These are phyloP conservation scores for Podarcis raffonei DNA, from an alignment of 2,113 vertebrate species.

Conservation along the genomic window DNA sequence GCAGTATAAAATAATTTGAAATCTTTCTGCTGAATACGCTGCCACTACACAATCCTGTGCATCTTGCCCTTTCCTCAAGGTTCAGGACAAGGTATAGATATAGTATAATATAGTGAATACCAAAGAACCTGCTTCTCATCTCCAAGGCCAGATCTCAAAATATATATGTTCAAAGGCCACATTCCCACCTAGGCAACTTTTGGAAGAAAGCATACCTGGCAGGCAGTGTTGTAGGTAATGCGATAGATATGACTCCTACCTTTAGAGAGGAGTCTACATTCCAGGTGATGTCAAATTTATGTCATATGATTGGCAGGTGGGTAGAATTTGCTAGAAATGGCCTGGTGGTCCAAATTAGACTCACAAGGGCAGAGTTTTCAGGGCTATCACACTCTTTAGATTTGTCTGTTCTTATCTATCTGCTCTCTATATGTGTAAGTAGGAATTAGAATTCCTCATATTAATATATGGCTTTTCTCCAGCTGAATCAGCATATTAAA, in stretches of 20 bases:
- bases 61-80: background rate
- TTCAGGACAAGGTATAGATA: background rate
- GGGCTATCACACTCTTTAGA: background rate
- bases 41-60: background rate
- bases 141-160: background rate
- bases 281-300: no score
- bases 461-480: slow-evolving; percentile 15
- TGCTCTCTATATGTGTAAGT: background rate
- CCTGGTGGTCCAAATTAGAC: no score
- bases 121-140: background rate
- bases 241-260: no score
- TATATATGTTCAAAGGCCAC: background rate
- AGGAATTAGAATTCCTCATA: slow-evolving; percentile 5
- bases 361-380: background rate
- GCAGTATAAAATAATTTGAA: background rate
- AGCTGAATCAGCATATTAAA: slow-evolving; percentile 23
- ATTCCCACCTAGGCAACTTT: no score
- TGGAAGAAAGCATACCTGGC: no score
- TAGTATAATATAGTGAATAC: background rate
- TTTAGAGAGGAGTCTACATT: no score
- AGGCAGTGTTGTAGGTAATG: no score
- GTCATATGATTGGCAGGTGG: no score
- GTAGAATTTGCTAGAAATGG: no score
- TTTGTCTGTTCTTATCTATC: background rate
- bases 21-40: background rate